Evolutionary conservation across 64 coral and sea anemone species (phyloP), one percentile per base, ranked within the genome.

Genomic region (Porites lutea): DNA sequence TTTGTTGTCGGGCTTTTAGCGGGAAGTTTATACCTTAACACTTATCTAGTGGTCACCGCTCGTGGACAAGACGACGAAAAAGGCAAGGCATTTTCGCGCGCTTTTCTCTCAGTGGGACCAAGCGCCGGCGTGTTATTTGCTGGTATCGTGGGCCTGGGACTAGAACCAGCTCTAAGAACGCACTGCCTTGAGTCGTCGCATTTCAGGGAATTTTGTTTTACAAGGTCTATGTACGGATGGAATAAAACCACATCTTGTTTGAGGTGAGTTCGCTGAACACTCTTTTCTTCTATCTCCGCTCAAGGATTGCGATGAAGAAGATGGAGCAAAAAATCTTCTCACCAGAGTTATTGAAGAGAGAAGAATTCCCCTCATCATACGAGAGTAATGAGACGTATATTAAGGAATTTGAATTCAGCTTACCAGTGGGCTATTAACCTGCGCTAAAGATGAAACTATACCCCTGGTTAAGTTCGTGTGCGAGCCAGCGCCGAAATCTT

Each of bases 71-170:
- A 90, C 9, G 87, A 82, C 8, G 43, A 74, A 1, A 61, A 86
- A 52, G 58, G 86, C 6, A 93, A 78, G 57, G 95, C 93, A 59
- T 97, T 97, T 91, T 94, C 92, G 57, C 95, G 92, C 82, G 92
- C 95, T 94, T 98, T 98, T 92, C 71, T 98, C 4, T 84, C 86
- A 21, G 59, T 61, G 0, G 92, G 88, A 10, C 87, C 90, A 21
- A 79, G 77, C 19, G 57, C 70, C 3, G 96, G 96, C 15, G 87
- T 94, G 10, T 64, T 91, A 52, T 12, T 87, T 0, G 89, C 96
- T 0, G 96, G 80, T 54, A 62, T 98, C 18, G 52, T 92, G 21
- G 96, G 96, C 12, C 21, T 98, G 66, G 52, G 21, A 10, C 78
- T 88, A 11, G 96, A 98, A 59, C 61, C 79, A 69, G 27, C 78